Conservation (phyloP, 2,888 invertebrate species). For the Pollenia labialis region DNA sequence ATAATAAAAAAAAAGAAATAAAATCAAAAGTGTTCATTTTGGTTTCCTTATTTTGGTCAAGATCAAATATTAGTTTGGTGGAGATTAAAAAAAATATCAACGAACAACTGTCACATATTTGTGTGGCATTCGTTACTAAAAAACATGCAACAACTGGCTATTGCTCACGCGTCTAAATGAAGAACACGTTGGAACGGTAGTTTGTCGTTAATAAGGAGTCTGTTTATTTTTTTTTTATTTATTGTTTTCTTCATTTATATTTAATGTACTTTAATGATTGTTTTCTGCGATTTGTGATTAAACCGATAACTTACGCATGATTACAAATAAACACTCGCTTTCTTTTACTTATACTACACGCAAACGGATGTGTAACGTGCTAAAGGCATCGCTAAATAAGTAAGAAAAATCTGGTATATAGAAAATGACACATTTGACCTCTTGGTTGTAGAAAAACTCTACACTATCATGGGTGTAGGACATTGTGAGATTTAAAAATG, state of each 20-base stretch:
- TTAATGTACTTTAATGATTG: constrained; percentile 48
- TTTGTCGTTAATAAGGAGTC: constrained; percentile 53
- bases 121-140: constrained; percentile 36
- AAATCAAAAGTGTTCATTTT: constrained; percentile 35
- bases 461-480: no score
- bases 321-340: constrained; percentile 38
- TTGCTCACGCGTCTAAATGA: constrained; percentile 29
- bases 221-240: constrained; percentile 30
- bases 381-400: constrained; percentile 4
- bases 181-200: constrained; percentile 50
- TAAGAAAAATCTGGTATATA: not conserved
- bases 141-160: constrained; percentile 64
- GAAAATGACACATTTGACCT: constrained; percentile 11
- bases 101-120: constrained; percentile 54
- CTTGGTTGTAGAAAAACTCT: not conserved
- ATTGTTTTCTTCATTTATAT: constrained; percentile 29
- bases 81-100: constrained; percentile 39
- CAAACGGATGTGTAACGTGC: constrained; percentile 2
- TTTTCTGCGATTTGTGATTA: constrained; percentile 44
- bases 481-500: no score
- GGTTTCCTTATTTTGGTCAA: constrained; percentile 68
- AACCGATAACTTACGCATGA: constrained; percentile 62
- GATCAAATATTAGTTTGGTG: constrained; percentile 68
- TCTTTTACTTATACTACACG: not conserved
- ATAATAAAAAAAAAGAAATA: not conserved